Base-by-base conservation (phyloP, 2,888 invertebrate genomes). In the Empis livida region DNA sequence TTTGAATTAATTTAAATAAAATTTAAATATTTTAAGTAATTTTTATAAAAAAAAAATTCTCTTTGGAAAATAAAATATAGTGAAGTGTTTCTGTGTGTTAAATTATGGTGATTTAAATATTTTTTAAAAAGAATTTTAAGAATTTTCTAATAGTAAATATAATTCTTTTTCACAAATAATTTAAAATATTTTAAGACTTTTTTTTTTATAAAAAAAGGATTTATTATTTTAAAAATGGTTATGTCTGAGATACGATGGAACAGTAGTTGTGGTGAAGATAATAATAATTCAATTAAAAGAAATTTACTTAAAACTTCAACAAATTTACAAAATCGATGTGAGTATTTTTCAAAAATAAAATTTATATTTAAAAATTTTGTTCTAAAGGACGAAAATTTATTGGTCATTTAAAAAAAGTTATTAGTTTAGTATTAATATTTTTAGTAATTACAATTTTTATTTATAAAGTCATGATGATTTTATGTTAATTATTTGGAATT, bases 221-320 rank as follows among this genome's bases (percentile, higher is more conserved):
- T 31, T 37, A 14, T 17, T 10, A 20, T 44, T 8, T 13, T 62
- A 57, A 68, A 66, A 63, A 68, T 68, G 68, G 68, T 68, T 63
- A 68, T 68, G 68, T 68, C 68, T 61, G 68, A 68, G 62, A 57
- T 68, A 61, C 67, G 62, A 58, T 68, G 68, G 68, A 63, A 61
- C 56, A 59, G 59, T 53, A 60, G 57, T 53, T 59, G 60, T 56
- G 59, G 62, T 57, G 68, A 66, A 65, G 68, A 68, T 62, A 68
- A 63, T 56, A 67, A 61, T 51, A 68, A 65, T 54, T 63, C 66
- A 57, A 59, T 68, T 56, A 66, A 67, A 57, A 64, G 63, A 57
- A 64, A 65, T 52, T 59, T 68, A 56, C 56, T 68, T 44, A 68
- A 65, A 49, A 57, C 62, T 42, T 57, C 64, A 44, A 14, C 20